phyloP scores from a whole-genome alignment of 2,797 vertebrate species.

The Podarcis lilfordi region DNA sequence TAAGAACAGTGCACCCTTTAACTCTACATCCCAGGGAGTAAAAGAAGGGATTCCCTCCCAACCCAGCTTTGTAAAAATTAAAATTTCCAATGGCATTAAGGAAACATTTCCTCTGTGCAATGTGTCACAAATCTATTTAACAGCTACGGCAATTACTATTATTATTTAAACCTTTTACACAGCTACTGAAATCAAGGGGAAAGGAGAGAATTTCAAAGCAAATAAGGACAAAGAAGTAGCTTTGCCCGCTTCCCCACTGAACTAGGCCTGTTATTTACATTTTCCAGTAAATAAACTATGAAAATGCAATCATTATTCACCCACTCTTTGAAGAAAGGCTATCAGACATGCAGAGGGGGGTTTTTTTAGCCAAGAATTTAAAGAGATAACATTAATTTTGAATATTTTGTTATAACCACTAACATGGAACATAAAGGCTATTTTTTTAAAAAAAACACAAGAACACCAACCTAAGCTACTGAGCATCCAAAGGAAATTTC shows the following conservation, averaged over 20 bases:
- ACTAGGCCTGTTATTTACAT: not conserved
- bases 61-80: not conserved
- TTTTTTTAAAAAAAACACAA: not conserved
- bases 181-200: not conserved
- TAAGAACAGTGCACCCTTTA: not conserved
- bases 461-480: not conserved
- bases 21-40: constrained; percentile 16
- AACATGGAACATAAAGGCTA: not conserved
- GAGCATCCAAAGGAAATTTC: not conserved
- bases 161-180: not conserved
- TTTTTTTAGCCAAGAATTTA: not conserved
- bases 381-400: not conserved
- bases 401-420: not conserved
- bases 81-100: not conserved
- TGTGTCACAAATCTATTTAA: not conserved
- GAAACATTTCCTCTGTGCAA: not conserved
- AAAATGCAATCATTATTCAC: not conserved
- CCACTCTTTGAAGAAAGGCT: not conserved
- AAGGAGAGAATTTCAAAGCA: not conserved
- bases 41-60: not conserved
- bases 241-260: not conserved
- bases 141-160: not conserved
- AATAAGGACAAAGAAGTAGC: not conserved
- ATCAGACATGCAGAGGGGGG: not conserved
- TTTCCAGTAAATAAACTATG: not conserved